phyloP scores from a whole-genome alignment of 1,140 invertebrate species.

The Anastrepha ludens region DNA sequence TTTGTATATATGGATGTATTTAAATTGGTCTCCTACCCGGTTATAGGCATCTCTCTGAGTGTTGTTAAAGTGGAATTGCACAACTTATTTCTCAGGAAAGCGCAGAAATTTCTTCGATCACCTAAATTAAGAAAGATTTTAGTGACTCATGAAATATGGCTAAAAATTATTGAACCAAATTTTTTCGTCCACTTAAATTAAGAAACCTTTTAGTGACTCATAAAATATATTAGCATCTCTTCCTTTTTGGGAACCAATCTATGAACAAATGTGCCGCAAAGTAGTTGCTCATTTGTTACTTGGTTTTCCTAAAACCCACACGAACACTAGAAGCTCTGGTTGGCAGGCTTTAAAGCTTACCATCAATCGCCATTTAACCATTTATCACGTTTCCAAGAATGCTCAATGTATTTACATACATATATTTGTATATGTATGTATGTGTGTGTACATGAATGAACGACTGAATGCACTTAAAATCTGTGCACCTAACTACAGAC shows the following conservation, averaged over 20 bases:
- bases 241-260: not conserved
- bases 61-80: too few relatives aligned
- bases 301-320: not conserved
- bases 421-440: not conserved
- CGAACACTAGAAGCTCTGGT: not conserved
- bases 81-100: too few relatives aligned
- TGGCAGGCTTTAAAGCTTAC: not conserved
- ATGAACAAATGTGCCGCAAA: not conserved
- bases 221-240: not conserved
- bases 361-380: not conserved
- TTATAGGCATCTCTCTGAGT: too few relatives aligned
- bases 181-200: too few relatives aligned
- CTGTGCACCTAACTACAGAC: not conserved
- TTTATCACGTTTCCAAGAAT: constrained; percentile 1
- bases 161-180: too few relatives aligned
- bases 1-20: too few relatives aligned
- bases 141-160: too few relatives aligned
- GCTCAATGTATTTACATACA: too few relatives aligned
- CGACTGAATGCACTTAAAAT: constrained; percentile 6
- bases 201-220: too few relatives aligned
- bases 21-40: too few relatives aligned
- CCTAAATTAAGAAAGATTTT: too few relatives aligned
- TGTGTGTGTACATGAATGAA: not conserved
- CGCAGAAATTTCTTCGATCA: too few relatives aligned
- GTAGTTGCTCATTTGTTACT: not conserved